Base-by-base conservation (phyloP, 2,888 invertebrate species). In the Drosophila subsilvestris region DNA sequence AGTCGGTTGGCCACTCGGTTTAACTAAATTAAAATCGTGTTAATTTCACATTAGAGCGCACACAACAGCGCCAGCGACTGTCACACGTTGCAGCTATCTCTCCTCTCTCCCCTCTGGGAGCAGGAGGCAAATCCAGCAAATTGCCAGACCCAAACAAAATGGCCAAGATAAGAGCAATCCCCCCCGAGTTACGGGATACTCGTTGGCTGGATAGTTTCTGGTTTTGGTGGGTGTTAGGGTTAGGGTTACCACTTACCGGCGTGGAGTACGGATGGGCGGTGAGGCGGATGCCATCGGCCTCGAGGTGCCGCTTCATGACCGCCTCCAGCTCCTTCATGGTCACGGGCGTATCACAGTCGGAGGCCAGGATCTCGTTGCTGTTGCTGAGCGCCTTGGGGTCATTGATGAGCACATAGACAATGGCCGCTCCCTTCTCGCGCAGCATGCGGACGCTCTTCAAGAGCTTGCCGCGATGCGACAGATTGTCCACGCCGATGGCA, bases 371-470 rank as follows among this genome's bases (percentile, higher is more conserved):
- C 92, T 93, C 92, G 68, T 92, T 93, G 86, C 94, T 94, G 84
- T 93, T 94, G 79, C 93, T 93, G 62, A 92, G 82, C 42, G 92
- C 92, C 71, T 93, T 93, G 68, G 94, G 95, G 91, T 97, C 97
- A 91, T 98, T 98, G 85, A 98, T 94, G 71, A 97, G 97, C 91
- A 98, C 97, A 93, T 98, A 98, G 81, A 98, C 98, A 87, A 97
- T 96, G 65, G 98, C 97, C 56, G 97, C 98, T 58, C 98, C 98
- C 92, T 98, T 97, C 92, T 98, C 97, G 80, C 97, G 94, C 86
- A 98, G 93, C 79, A 95, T 95, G 86, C 96, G 94, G 68, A 98
- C 96, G 70, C 98, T 98, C 90, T 96, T 96, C 89, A 98, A 93
- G 79, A 98, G 93, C 78, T 96, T 94, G 84, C 94, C 94, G 29